phyloP scores from a whole-genome alignment of 2,888 invertebrate genomes.

The Cenopis cana region DNA sequence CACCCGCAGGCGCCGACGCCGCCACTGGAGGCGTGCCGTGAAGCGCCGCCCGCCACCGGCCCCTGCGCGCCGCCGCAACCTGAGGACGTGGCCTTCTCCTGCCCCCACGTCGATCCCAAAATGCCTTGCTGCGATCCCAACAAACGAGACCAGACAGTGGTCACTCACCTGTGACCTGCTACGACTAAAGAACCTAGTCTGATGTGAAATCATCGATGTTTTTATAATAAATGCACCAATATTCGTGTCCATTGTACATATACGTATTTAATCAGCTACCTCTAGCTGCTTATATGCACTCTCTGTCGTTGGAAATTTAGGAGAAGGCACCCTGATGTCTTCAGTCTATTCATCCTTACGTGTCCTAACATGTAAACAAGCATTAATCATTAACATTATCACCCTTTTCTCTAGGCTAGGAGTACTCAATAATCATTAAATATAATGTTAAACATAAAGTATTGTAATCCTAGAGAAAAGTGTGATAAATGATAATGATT shows the following conservation, averaged over 20 bases:
- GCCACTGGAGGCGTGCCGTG: conserved; percentile 58
- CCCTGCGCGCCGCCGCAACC: conserved; percentile 62
- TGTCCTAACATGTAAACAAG: too few species aligned
- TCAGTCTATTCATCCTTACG: too few species aligned
- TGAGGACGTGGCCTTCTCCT: conserved; percentile 77
- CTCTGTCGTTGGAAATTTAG: too few species aligned
- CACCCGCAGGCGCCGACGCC: conserved; percentile 59
- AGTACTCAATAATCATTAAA: too few species aligned
- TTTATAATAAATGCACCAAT: conserved; percentile 28
- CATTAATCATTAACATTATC: too few species aligned
- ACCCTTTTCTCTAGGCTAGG: too few species aligned
- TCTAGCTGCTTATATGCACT: too few species aligned
- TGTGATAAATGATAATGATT: too few species aligned
- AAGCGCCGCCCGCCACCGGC: conserved; percentile 55
- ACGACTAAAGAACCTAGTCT: neutral
- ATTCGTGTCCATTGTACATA: neutral
- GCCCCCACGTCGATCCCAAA: conserved; percentile 65
- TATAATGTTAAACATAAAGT: too few species aligned
- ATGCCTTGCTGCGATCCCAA: conserved; percentile 69
- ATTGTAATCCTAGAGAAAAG: too few species aligned
- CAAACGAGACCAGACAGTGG: conserved; percentile 48
- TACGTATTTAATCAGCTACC: too few species aligned
- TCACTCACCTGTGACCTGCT: conserved; percentile 21
- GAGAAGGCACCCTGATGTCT: too few species aligned
- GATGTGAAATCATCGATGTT: neutral